These are phyloP conservation scores for Allacma fusca DNA, from an alignment of 2,888 invertebrate species.

Conservation along the genomic window DNA sequence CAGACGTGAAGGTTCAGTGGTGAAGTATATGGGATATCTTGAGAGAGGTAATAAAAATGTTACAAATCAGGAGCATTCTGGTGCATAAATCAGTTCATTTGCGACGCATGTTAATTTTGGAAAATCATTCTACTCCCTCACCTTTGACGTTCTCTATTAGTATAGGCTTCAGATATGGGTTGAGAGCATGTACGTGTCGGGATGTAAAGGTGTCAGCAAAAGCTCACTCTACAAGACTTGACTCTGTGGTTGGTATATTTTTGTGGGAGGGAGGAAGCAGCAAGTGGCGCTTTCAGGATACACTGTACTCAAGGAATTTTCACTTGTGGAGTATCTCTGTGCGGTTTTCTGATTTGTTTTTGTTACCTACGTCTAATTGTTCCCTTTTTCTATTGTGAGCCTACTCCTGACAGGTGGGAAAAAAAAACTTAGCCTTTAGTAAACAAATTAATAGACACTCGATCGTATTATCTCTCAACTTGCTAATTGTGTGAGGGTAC, in stretches of 20 bases:
- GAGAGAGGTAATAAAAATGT: background rate
- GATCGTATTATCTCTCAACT: too few species aligned
- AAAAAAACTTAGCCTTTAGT: background rate
- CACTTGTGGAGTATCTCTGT: background rate
- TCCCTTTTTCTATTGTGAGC: background rate
- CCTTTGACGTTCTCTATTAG: conserved; percentile 3
- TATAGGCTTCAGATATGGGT: background rate
- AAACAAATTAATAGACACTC: background rate
- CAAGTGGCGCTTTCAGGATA: too few species aligned
- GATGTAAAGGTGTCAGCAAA: background rate
- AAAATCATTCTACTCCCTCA: background rate
- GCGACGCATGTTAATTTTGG: background rate
- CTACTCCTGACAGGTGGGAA: background rate
- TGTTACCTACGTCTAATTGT: background rate
- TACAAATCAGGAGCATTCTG: background rate
- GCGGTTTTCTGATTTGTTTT: conserved; percentile 2
- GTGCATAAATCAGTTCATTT: background rate
- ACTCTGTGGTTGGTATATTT: background rate
- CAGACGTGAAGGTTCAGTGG: background rate
- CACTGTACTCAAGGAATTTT: background rate
- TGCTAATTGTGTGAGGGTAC: too few species aligned
- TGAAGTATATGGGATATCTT: background rate
- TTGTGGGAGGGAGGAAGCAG: conserved; percentile 8
- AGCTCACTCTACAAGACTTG: background rate
- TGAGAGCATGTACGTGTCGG: background rate